phyloP scores from a whole-genome alignment of 2,888 invertebrate species.

The Belgica antarctica region DNA sequence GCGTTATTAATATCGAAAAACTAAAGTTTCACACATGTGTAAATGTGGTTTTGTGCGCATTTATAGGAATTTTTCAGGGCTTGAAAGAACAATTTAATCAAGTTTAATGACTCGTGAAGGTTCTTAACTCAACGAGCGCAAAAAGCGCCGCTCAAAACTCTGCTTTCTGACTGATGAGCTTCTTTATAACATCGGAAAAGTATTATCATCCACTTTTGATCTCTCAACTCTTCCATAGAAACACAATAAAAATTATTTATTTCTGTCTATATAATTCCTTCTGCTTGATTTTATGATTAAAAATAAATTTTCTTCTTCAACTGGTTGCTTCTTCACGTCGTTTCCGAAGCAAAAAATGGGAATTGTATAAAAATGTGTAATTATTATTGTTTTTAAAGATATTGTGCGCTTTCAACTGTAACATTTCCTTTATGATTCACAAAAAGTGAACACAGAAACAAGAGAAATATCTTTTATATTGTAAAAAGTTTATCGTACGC shows the following conservation, averaged over 20 bases:
- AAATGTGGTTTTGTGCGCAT: not conserved
- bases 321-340: not conserved
- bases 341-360: conserved; percentile 2
- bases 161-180: conserved; percentile 40
- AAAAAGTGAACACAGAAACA: not conserved
- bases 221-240: conserved; percentile 8
- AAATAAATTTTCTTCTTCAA: conserved; percentile 21
- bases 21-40: conserved; percentile 2
- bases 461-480: not conserved
- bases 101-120: not conserved
- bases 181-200: conserved; percentile 39
- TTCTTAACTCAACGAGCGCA: not conserved
- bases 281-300: conserved; percentile 43
- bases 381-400: conserved; percentile 44
- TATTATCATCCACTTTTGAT: conserved; percentile 39
- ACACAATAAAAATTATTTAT: conserved; percentile 40
- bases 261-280: conserved; percentile 39
- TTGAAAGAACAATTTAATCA: conserved; percentile 1
- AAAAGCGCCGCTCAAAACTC: conserved; percentile 6
- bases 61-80: not conserved
- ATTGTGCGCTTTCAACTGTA: conserved; percentile 44
- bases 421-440: conserved; percentile 44
- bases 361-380: conserved; percentile 34
- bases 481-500: conserved; percentile 32
- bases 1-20: not conserved